A percentile compares a stretch with the other conserved stretches of the same genome.
Conservation (phyloP, 2,113 vertebrate genomes). For the Shinisaurus crocodilurus region DNA sequence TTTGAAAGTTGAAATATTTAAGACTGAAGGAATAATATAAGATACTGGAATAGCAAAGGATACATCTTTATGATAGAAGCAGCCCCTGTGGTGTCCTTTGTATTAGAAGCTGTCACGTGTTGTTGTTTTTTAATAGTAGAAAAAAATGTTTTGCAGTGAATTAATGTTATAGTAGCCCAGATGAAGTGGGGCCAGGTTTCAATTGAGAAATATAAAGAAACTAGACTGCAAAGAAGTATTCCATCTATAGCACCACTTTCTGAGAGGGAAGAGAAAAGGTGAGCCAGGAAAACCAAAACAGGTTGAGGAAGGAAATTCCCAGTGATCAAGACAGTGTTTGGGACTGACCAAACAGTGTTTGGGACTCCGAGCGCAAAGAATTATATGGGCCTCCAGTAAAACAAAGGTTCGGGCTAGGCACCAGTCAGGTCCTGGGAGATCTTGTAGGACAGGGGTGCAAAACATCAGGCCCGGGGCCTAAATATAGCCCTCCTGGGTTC, state of each 20-base stretch:
- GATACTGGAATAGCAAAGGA: accelerated
- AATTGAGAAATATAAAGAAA: not conserved
- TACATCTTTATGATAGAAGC: not conserved
- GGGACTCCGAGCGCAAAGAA: not conserved
- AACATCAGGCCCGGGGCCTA: no score
- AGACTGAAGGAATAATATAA: accelerated
- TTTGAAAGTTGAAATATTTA: not conserved
- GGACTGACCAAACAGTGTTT: not conserved
- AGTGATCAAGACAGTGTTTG: not conserved
- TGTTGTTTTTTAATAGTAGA: not conserved
- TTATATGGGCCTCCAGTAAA: not conserved
- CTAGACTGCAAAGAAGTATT: not conserved
- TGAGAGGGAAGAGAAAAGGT: not conserved
- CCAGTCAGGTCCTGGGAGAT: not conserved
- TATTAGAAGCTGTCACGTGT: accelerated
- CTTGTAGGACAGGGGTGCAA: not conserved
- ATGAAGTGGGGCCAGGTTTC: not conserved
- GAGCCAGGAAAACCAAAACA: not conserved
- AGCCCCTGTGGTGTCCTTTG: not conserved
- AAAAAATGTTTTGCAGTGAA: not conserved
- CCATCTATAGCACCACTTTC: not conserved
- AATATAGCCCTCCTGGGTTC: no score
- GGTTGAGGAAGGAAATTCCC: not conserved
- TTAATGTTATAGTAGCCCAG: not conserved
- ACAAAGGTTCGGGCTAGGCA: not conserved